Conservation (phyloP, 2,797 vertebrate genomes). For the Pteronotus mesoamericanus region DNA sequence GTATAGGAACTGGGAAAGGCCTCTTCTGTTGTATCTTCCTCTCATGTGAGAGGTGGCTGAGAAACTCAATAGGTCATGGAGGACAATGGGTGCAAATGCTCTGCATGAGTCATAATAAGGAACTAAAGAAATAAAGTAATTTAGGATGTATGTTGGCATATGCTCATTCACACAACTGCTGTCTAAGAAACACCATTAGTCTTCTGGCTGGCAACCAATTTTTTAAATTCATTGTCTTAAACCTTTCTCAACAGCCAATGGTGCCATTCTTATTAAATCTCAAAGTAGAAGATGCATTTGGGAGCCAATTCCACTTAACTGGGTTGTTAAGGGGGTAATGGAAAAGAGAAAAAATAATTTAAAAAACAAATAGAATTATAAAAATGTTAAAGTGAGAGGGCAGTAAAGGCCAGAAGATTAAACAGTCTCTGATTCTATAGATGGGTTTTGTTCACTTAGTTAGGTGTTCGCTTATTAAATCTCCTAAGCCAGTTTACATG, state of each 20-base stretch:
- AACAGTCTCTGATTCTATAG: background rate
- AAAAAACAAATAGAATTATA: background rate
- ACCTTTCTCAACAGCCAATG: background rate
- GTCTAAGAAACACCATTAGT: background rate
- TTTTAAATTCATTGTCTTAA: background rate
- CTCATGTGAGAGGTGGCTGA: background rate
- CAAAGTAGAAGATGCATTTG: background rate
- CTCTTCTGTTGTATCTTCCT: background rate
- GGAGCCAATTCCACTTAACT: background rate
- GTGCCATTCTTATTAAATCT: slow-evolving; percentile 5
- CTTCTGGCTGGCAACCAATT: background rate
- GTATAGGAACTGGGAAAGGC: background rate
- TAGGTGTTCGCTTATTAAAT: background rate
- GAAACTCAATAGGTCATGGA: background rate
- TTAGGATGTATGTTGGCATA: background rate
- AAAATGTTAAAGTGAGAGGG: background rate
- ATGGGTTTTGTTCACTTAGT: background rate
- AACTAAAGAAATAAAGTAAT: background rate
- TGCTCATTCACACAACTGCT: background rate
- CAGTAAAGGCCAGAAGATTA: background rate
- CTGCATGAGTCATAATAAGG: background rate
- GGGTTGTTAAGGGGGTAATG: background rate
- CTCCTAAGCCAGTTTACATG: background rate
- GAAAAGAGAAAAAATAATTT: background rate
- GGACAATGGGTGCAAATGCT: background rate